phyloP scores from a whole-genome alignment of 2,113 vertebrate species.

The Hydrochoerus hydrochaeris region DNA sequence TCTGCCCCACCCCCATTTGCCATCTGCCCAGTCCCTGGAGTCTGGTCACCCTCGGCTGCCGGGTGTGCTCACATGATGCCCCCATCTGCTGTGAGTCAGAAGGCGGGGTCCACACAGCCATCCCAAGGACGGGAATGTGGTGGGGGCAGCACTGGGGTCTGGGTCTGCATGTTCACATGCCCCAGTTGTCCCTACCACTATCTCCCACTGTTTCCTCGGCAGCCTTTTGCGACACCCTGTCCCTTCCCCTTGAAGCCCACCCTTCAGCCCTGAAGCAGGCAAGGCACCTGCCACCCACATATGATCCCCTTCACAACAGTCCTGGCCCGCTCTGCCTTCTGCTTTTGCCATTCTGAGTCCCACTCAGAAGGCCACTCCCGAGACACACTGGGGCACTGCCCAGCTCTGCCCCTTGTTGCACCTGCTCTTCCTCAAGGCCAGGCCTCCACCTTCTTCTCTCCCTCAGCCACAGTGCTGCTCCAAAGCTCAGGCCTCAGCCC shows the following conservation, averaged over 20 bases:
- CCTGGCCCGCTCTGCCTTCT: neutral
- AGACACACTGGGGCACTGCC: neutral
- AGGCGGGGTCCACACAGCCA: neutral
- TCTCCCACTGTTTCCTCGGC: neutral
- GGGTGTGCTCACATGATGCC: slow-evolving; percentile 41
- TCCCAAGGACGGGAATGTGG: neutral
- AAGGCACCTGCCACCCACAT: neutral
- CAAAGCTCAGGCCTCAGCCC: neutral
- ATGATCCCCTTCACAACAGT: rapidly evolving
- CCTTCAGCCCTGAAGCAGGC: neutral
- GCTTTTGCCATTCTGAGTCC: rapidly evolving
- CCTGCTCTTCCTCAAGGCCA: neutral
- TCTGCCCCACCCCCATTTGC: slow-evolving; percentile 36
- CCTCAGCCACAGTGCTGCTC: neutral
- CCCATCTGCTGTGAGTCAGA: slow-evolving; percentile 77
- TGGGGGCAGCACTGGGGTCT: rapidly evolving
- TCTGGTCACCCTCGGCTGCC: slow-evolving; percentile 29
- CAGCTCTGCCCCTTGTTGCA: neutral
- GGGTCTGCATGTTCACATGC: neutral
- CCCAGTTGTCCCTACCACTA: neutral
- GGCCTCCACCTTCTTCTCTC: rapidly evolving
- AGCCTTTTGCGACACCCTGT: neutral
- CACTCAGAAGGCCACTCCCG: neutral
- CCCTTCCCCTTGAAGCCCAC: neutral
- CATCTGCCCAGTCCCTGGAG: slow-evolving; percentile 70